phyloP scores from a whole-genome alignment of 2,888 invertebrate species.

The Protodeltote pygarga region DNA sequence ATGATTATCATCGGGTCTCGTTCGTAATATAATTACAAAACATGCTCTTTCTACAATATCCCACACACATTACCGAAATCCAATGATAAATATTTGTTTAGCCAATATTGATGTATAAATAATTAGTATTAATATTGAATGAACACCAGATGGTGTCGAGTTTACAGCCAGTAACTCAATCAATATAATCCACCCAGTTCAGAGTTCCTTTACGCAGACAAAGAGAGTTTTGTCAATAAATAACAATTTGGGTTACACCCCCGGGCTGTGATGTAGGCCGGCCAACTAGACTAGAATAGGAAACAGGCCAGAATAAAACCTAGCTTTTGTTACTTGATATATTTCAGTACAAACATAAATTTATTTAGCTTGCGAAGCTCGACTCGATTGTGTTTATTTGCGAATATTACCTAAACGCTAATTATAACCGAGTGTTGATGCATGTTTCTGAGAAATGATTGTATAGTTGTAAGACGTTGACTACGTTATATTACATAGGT shows the following conservation, averaged over 20 bases:
- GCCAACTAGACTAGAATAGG: slow-evolving; percentile 25
- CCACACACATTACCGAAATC: slow-evolving; percentile 23
- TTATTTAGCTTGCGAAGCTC: slow-evolving; percentile 2
- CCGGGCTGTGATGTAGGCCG: slow-evolving; percentile 32
- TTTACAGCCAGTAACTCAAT: slow-evolving; percentile 12
- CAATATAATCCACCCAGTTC: slow-evolving; percentile 13
- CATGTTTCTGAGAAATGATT: background rate
- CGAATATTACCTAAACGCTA: slow-evolving; percentile 8
- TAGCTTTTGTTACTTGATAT: slow-evolving; percentile 7
- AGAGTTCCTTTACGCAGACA: slow-evolving; percentile 7
- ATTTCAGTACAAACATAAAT: slow-evolving; percentile 4
- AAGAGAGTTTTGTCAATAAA: slow-evolving; percentile 36
- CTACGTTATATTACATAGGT: background rate
- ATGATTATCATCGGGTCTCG: slow-evolving; percentile 2
- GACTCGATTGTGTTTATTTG: slow-evolving; percentile 20
- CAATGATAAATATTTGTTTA: slow-evolving; percentile 22
- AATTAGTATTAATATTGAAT: slow-evolving; percentile 42
- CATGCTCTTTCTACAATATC: slow-evolving; percentile 5
- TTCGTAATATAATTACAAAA: slow-evolving; percentile 3
- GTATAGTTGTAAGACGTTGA: too few species aligned
- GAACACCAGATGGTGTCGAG: slow-evolving; percentile 24
- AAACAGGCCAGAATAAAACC: slow-evolving; percentile 21
- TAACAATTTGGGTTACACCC: slow-evolving; percentile 40
- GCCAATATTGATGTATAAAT: slow-evolving; percentile 29
- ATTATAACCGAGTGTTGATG: slow-evolving; percentile 7